Evolutionary conservation across 2,797 vertebrate genomes (phyloP).

Genomic region (Alosa sapidissima): DNA sequence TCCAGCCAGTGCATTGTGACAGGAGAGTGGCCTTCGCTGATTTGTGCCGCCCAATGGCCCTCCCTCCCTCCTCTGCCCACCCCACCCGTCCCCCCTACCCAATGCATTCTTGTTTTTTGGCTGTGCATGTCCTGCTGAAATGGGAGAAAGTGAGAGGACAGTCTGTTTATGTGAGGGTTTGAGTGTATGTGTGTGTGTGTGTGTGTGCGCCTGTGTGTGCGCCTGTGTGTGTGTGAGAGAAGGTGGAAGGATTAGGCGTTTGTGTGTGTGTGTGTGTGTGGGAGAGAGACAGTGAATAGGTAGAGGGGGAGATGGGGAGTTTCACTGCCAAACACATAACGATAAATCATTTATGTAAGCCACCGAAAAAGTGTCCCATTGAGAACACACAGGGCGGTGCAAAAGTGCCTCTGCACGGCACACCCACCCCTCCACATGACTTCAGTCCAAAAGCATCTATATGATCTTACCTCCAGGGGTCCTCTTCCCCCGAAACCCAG

Average conservation of each 20-base stretch:
- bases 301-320: neutral
- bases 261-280: too few species aligned
- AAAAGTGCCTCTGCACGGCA: neutral
- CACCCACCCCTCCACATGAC: neutral
- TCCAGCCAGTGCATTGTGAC: neutral
- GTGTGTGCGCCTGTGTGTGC: neutral
- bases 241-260: too few species aligned
- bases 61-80: neutral
- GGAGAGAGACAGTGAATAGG: neutral
- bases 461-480: slow-evolving; percentile 2
- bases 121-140: neutral
- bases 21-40: neutral
- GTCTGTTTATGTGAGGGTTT: neutral
- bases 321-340: neutral
- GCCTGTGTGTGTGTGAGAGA: neutral
- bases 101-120: slow-evolving; percentile 8
- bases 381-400: neutral
- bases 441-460: neutral
- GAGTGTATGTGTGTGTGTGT: neutral
- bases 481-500: neutral
- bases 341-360: neutral
- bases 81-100: neutral
- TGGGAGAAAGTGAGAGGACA: neutral
- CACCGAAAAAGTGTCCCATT: neutral
- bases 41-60: neutral